phyloP scores from a whole-genome alignment of 2,113 vertebrate species.

The Caranx ignobilis region DNA sequence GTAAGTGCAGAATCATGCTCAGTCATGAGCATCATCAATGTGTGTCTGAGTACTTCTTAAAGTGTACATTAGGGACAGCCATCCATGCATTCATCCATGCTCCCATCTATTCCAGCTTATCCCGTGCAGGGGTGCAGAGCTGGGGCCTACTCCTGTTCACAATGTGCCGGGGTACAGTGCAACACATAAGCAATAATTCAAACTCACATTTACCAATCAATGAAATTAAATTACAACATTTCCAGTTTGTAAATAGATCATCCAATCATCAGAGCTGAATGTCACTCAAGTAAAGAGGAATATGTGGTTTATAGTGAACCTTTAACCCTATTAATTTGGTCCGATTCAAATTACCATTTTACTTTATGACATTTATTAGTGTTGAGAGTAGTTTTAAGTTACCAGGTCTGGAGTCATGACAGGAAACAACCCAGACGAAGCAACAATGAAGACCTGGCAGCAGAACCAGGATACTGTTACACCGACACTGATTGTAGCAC shows the following conservation, averaged over 20 bases:
- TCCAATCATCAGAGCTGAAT: too few relatives aligned
- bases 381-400: not conserved
- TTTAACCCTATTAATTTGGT: too few relatives aligned
- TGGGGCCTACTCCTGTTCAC: not conserved
- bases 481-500: not conserved
- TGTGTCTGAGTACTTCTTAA: not conserved
- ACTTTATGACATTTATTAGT: too few relatives aligned
- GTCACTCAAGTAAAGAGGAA: too few relatives aligned
- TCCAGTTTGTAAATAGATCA: too few relatives aligned
- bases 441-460: not conserved
- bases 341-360: too few relatives aligned
- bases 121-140: rapidly evolving
- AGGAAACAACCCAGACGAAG: not conserved
- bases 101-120: not conserved
- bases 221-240: not conserved
- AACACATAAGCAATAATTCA: not conserved
- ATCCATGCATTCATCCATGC: not conserved
- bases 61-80: not conserved
- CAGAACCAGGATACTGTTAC: not conserved
- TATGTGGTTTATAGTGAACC: too few relatives aligned
- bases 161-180: not conserved
- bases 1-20: not conserved
- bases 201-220: not conserved
- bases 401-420: not conserved
- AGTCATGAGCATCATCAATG: not conserved